Evolutionary conservation across 2,113 vertebrate genomes (phyloP).

Genomic region (Pollimyrus isidori): DNA sequence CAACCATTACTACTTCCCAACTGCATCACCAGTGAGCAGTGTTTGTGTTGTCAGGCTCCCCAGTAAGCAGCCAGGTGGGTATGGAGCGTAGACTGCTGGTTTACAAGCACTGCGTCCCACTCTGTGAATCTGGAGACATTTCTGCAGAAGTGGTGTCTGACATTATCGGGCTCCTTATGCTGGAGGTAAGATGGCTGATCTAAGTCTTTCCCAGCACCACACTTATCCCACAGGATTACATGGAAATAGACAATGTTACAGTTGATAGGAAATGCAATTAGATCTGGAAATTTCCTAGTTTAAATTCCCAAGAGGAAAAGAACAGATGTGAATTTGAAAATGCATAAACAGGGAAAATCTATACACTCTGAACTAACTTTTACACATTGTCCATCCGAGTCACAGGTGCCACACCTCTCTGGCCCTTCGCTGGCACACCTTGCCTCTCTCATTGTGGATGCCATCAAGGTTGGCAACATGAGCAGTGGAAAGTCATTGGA

Average conservation of each 20-base stretch:
- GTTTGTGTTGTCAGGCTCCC: conserved; percentile 65
- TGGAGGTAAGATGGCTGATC: conserved; percentile 67
- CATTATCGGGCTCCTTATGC: conserved; percentile 85
- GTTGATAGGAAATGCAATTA: neutral
- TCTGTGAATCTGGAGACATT: conserved; percentile 88
- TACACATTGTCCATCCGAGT: neutral
- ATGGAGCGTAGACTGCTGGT: conserved; percentile 67
- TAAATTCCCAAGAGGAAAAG: neutral
- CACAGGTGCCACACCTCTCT: conserved; percentile 69
- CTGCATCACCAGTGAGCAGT: neutral
- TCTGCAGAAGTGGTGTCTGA: conserved; percentile 74
- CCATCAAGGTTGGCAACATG: conserved; percentile 71
- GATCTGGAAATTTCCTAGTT: neutral
- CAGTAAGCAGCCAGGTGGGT: conserved; percentile 61
- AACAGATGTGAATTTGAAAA: neutral
- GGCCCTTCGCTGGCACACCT: conserved; percentile 67
- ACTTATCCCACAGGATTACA: neutral
- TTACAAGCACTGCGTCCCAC: conserved; percentile 74
- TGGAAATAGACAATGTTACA: neutral
- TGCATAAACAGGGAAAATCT: neutral
- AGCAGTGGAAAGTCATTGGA: conserved; percentile 84
- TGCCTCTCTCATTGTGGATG: conserved; percentile 72
- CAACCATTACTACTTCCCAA: neutral
- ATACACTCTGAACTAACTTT: neutral
- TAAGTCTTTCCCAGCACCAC: neutral